A percentile compares a stretch with the other conserved stretches of the same genome.
Conservation (phyloP, 2,113 vertebrate species). For the Ailurus styani region DNA sequence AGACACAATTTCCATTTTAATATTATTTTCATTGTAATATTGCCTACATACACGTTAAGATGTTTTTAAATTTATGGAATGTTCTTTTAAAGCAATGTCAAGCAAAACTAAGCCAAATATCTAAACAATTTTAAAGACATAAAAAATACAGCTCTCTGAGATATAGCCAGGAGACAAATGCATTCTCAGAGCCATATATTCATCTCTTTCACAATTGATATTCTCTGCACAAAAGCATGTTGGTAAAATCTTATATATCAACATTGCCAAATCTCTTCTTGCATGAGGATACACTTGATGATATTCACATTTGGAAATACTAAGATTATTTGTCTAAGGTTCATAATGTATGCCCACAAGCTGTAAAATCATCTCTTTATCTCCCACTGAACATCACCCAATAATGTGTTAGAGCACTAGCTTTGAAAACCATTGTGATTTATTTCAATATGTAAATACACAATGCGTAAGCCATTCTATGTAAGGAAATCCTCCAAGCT, state of each 20-base stretch:
- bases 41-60: not conserved
- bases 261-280: not conserved
- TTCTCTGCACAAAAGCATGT: not conserved
- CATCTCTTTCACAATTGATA: not conserved
- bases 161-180: not conserved
- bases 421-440: not conserved
- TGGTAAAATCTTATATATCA: not conserved
- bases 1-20: not conserved
- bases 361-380: not conserved
- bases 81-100: not conserved
- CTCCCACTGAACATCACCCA: not conserved
- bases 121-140: not conserved
- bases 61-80: conserved; percentile 10
- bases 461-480: not conserved
- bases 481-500: not conserved
- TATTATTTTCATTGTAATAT: not conserved
- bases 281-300: not conserved
- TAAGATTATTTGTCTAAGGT: not conserved
- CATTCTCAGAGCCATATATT: not conserved
- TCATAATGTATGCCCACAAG: not conserved
- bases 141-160: not conserved
- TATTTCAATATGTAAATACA: not conserved
- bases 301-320: not conserved
- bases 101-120: conserved; percentile 26
- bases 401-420: not conserved